Percentiles rank a stretch among this genome's conserved stretches.
Conservation (phyloP, 2,797 vertebrate genomes). For the Peromyscus aztecus region DNA sequence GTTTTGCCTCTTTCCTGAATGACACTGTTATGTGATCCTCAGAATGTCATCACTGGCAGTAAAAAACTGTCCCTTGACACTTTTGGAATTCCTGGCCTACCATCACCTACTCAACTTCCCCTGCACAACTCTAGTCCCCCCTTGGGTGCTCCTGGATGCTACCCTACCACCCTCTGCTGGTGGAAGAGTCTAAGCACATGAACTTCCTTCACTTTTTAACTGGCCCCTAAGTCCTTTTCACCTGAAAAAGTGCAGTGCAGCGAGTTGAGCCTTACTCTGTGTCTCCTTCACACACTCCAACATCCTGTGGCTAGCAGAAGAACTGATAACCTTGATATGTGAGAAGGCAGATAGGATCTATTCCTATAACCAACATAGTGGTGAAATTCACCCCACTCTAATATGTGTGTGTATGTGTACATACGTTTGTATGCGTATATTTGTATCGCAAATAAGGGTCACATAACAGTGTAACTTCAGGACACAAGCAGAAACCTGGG, state of each 20-base stretch:
- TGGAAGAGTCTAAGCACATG: background rate
- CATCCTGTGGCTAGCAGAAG: background rate
- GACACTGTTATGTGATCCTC: background rate
- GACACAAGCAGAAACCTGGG: too few relatives aligned
- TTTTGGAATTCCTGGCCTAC: background rate
- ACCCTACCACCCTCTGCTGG: background rate
- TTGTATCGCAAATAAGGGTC: background rate
- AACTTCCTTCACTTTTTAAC: background rate
- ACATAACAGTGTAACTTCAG: background rate
- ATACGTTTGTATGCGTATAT: background rate
- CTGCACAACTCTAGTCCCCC: rapidly evolving
- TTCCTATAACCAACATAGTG: background rate
- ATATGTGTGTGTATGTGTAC: too few relatives aligned
- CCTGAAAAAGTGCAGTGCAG: background rate
- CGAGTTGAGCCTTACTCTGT: background rate
- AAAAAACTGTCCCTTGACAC: rapidly evolving
- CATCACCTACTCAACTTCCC: background rate
- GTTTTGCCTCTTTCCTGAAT: background rate
- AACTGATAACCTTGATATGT: background rate
- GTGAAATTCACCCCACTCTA: background rate
- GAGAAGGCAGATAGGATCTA: background rate
- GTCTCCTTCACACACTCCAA: background rate
- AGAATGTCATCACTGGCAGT: rapidly evolving
- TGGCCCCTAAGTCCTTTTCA: background rate
- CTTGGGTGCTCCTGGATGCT: background rate